These are phyloP conservation scores for Scaptodrosophila lebanonensis DNA, from an alignment of 1,140 invertebrate genomes.

Conservation along the genomic window DNA sequence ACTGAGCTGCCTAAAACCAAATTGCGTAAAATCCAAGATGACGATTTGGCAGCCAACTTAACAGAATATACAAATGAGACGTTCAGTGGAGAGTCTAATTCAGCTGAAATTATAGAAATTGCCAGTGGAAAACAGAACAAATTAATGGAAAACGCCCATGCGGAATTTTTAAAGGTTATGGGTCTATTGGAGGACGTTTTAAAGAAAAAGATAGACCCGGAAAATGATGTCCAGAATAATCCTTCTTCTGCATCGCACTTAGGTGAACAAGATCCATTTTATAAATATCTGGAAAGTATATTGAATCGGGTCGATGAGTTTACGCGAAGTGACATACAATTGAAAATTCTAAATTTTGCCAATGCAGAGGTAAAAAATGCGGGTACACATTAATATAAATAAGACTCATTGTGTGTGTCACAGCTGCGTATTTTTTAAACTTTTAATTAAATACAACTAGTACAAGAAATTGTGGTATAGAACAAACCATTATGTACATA, in stretches of 20 bases:
- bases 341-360: constrained; percentile 17
- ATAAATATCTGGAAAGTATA: constrained; percentile 31
- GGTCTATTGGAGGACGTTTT: constrained; percentile 18
- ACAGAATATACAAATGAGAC: no score
- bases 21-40: no score
- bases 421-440: not conserved
- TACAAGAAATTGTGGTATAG: no score
- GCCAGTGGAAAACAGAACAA: not conserved
- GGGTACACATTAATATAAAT: no score
- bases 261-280: constrained; percentile 19
- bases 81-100: no score
- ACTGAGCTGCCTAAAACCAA: no score
- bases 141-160: not conserved
- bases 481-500: no score
- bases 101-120: no score
- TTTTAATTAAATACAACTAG: not conserved
- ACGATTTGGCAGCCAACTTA: no score
- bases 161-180: constrained; percentile 18
- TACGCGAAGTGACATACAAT: constrained; percentile 19
- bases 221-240: not conserved
- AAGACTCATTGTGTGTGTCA: no score
- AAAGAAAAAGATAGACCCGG: constrained; percentile 3
- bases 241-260: not conserved
- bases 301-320: constrained; percentile 15
- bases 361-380: constrained; percentile 11